A percentile compares a stretch with the other conserved stretches of the same genome.
phyloP scores from a whole-genome alignment of 2,113 vertebrate species.

The Harpagus bidentatus region DNA sequence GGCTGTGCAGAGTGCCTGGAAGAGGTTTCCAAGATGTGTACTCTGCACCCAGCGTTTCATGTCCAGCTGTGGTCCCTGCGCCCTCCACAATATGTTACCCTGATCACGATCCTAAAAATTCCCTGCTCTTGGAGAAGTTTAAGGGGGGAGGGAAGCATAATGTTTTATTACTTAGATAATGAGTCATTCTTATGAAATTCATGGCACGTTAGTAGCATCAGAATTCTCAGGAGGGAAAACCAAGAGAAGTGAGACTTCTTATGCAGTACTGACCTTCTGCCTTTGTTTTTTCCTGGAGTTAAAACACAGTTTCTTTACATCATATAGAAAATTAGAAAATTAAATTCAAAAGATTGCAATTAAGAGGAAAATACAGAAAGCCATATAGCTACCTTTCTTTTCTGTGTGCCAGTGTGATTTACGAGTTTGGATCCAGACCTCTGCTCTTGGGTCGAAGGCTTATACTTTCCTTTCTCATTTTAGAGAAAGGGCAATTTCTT shows the following conservation, averaged over 20 bases:
- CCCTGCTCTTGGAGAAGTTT: background rate
- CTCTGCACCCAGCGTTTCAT: fast-evolving
- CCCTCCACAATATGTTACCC: background rate
- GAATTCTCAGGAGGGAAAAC: background rate
- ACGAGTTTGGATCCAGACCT: background rate
- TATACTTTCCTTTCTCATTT: background rate
- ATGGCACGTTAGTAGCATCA: background rate
- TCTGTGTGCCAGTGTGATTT: background rate
- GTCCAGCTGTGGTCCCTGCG: background rate
- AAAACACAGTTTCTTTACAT: background rate
- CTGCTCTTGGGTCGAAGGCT: background rate
- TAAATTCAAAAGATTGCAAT: background rate
- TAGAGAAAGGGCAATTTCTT: background rate
- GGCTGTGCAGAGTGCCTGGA: background rate
- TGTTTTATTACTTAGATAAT: background rate
- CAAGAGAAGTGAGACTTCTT: background rate
- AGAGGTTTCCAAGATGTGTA: background rate
- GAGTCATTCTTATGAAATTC: background rate
- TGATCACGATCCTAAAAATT: background rate
- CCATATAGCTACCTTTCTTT: background rate
- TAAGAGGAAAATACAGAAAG: background rate
- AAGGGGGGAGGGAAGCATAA: background rate
- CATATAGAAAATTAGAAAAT: background rate
- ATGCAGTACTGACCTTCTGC: background rate
- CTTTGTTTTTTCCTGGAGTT: background rate